phyloP scores from a whole-genome alignment of 2,797 vertebrate genomes.

The Amblyraja radiata region DNA sequence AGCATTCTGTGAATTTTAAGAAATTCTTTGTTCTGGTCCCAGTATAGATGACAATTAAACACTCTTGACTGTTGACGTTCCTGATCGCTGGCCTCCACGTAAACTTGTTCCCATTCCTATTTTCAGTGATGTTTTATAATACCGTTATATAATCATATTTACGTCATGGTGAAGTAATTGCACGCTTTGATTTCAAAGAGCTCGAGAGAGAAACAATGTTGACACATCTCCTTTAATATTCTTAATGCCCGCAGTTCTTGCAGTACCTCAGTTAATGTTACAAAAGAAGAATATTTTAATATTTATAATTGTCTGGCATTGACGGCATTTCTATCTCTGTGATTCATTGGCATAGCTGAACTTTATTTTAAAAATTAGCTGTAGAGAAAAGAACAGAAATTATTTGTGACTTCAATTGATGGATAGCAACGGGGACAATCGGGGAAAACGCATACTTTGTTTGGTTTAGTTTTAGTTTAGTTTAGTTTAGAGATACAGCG shows the following conservation, averaged over 20 bases:
- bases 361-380: not conserved
- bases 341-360: not conserved
- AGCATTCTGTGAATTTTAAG: too few species aligned
- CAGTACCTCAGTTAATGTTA: not conserved
- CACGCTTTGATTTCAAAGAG: not conserved
- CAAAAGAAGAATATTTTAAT: slow-evolving; percentile 8
- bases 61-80: too few species aligned
- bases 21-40: too few species aligned
- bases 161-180: not conserved
- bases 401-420: not conserved
- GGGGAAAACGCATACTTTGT: not conserved
- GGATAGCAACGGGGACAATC: not conserved
- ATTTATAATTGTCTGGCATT: not conserved
- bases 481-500: too few species aligned
- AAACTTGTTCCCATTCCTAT: not conserved
- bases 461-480: not conserved
- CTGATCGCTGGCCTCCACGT: not conserved
- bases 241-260: not conserved
- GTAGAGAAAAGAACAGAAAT: not conserved
- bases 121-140: not conserved
- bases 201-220: not conserved
- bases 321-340: not conserved
- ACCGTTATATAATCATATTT: not conserved
- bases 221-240: not conserved
- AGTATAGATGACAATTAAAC: too few species aligned